phyloP scores from a whole-genome alignment of 2,797 vertebrate genomes.

The Myripristis murdjan region DNA sequence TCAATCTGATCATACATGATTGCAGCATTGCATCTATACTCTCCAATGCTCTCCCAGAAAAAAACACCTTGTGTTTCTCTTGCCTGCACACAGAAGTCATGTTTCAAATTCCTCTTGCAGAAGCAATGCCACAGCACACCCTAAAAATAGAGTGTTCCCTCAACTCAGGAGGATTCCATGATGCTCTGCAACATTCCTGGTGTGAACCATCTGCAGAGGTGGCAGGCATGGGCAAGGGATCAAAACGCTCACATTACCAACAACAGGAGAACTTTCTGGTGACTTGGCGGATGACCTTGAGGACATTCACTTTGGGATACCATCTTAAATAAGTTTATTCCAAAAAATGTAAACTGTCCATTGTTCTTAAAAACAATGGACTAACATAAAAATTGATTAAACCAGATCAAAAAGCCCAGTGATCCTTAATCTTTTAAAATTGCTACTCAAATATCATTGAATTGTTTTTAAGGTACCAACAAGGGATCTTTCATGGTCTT shows the following conservation, averaged over 20 bases:
- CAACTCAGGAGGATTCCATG: slow-evolving; percentile 70
- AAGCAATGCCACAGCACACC: slow-evolving; percentile 35
- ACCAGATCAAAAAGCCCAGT: too few species aligned
- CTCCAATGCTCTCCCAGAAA: not conserved
- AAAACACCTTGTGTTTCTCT: not conserved
- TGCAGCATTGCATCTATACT: too few species aligned
- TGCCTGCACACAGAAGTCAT: slow-evolving; percentile 1
- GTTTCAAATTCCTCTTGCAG: slow-evolving; percentile 64
- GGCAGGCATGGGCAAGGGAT: slow-evolving; percentile 43
- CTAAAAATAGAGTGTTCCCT: slow-evolving; percentile 81
- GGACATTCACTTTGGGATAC: slow-evolving; percentile 26
- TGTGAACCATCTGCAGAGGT: slow-evolving; percentile 66
- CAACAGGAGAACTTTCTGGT: slow-evolving; percentile 33
- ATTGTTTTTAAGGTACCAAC: too few species aligned
- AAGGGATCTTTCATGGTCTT: too few species aligned
- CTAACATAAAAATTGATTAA: too few species aligned
- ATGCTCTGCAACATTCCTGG: slow-evolving; percentile 74
- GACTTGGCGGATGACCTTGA: slow-evolving; percentile 52
- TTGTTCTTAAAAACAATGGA: not conserved
- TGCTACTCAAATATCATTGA: too few species aligned
- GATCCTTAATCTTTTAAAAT: too few species aligned
- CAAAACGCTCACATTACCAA: slow-evolving; percentile 52
- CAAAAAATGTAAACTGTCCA: not conserved
- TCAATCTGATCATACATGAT: too few species aligned
- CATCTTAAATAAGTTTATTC: slow-evolving; percentile 19